Evolutionary conservation across 2,113 vertebrate genomes (phyloP).

Genomic region (Oplegnathus fasciatus): DNA sequence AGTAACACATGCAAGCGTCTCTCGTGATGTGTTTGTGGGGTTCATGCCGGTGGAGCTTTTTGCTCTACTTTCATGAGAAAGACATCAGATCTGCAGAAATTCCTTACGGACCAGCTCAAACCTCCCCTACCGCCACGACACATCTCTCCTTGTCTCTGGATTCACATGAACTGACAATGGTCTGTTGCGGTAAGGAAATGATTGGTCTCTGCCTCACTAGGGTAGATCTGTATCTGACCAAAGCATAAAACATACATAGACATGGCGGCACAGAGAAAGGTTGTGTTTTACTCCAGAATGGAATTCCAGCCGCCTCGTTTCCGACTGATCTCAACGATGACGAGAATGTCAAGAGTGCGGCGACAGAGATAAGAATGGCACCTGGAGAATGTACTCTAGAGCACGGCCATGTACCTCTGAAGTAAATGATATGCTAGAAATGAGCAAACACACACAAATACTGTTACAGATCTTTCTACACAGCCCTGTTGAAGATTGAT

Average conservation of each 20-base stretch:
- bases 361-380: conserved; percentile 77
- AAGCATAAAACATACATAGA: conserved; percentile 31
- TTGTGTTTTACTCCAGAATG: conserved; percentile 42
- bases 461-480: neutral
- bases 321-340: conserved; percentile 61
- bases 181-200: conserved; percentile 16
- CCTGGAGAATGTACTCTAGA: conserved; percentile 66
- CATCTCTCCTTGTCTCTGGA: neutral
- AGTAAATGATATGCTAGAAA: conserved; percentile 45
- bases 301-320: conserved; percentile 61
- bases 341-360: conserved; percentile 63
- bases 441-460: conserved; percentile 36
- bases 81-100: conserved; percentile 35
- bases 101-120: neutral
- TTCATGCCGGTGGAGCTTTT: neutral
- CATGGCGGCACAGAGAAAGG: conserved; percentile 19
- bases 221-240: conserved; percentile 29
- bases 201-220: conserved; percentile 19
- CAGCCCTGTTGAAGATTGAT: neutral
- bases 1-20: conserved; percentile 28
- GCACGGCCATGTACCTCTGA: conserved; percentile 24
- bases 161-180: conserved; percentile 24
- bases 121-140: neutral
- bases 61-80: conserved; percentile 16
- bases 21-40: neutral